Base-by-base conservation (phyloP, 2,797 vertebrate species). In the Leptatherina wallacei region DNA sequence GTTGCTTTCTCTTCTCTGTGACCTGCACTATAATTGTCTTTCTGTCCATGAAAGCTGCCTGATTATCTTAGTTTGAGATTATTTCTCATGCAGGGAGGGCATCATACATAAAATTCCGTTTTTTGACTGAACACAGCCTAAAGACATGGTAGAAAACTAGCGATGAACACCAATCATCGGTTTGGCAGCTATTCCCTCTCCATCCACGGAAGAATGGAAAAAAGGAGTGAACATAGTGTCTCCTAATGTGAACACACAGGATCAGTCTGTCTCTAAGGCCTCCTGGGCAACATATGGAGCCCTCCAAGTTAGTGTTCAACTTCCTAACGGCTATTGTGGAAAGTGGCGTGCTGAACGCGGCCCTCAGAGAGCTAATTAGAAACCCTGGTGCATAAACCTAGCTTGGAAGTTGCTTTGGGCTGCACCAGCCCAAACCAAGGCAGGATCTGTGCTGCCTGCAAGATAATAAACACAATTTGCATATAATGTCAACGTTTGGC, bases 291-390 rank as follows among this genome's bases (percentile, higher is more conserved):
- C 94, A 95, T 95, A 95, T 94, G 94, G 94, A 93, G 88, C 85
- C 88, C 93, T 93, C 91, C 73, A 80, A 94, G 91, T 93, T 87
- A 90, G 84, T 69, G 87, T 75, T 87, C 88, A 87, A 91, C 89
- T 93, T 94, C 91, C 92, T 93, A 84, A 85, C 90, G 91, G 93
- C 91, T 91, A 91, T 91, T 89, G 88, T 91, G 91, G 89, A 87
- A 90, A 93, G 90, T 85, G 91, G 79, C 73, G 76, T 79, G 69
- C 89, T 91, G 90, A 91, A 89, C 85, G 88, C 73, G 79, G 89
- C 95, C 94, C 93, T 91, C 85, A 83, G 94, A 95, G 94, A 95
- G 93, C 94, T 94, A 92, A 95, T 95, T 95, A 95, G 92, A 92
- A 90, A 87, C 90, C 94, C 91, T 92, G 75, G 92, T 93, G 92